A percentile compares a stretch with the other conserved stretches of the same genome.
These are phyloP conservation scores for Periparus ater DNA, from an alignment of 2,797 vertebrate genomes.

Conservation along the genomic window DNA sequence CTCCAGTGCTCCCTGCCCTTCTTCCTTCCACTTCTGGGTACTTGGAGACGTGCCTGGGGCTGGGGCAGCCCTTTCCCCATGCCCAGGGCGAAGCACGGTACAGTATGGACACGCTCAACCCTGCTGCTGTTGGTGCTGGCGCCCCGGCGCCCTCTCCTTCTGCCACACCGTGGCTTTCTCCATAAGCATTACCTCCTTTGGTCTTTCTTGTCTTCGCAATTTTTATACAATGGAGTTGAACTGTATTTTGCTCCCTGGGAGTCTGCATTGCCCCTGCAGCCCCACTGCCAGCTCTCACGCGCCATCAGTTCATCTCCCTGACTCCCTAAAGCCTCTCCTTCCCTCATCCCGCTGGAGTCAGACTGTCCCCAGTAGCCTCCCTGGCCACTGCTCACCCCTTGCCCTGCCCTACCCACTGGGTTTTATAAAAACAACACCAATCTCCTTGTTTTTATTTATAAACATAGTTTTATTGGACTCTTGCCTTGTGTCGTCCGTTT, in stretches of 20 bases:
- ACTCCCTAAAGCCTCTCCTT: neutral
- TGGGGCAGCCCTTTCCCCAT: neutral
- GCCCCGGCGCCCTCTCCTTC: neutral
- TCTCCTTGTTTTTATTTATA: conserved; percentile 73
- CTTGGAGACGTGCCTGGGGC: accelerated
- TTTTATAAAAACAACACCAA: conserved; percentile 62
- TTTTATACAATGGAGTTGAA: conserved; percentile 12
- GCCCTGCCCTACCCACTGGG: neutral
- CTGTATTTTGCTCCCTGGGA: neutral
- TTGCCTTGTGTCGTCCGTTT: neutral
- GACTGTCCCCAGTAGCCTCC: neutral
- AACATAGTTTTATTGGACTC: conserved; percentile 72
- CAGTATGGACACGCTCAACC: neutral
- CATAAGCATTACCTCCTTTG: neutral
- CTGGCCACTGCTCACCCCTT: neutral
- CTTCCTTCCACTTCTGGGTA: neutral
- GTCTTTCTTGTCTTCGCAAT: neutral
- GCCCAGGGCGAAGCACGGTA: neutral
- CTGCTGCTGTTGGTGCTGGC: neutral
- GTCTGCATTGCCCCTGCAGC: neutral
- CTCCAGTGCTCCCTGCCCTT: neutral
- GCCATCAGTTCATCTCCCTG: neutral
- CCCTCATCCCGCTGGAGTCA: neutral
- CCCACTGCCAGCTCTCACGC: neutral
- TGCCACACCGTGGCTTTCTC: accelerated